phyloP scores from a whole-genome alignment of 2,888 invertebrate species.

The Plagiodera versicolora region DNA sequence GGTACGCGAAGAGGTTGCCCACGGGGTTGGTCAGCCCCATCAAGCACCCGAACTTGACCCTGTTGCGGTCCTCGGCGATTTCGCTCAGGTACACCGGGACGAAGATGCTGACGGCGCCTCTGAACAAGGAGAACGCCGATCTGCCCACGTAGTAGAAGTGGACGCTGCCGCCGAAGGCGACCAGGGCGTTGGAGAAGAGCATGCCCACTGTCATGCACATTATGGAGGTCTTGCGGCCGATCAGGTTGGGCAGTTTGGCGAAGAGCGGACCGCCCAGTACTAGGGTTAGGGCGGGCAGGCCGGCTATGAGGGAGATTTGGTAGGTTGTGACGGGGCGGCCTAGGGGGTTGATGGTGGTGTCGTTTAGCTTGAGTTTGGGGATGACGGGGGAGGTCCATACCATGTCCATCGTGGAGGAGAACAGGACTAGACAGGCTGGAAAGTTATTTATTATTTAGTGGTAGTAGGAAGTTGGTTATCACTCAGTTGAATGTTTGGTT shows the following conservation, averaged over 20 bases:
- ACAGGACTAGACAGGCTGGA: background rate
- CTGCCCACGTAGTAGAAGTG: conserved; percentile 54
- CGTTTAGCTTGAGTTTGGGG: conserved; percentile 23
- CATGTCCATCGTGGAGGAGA: background rate
- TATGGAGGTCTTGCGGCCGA: conserved; percentile 69
- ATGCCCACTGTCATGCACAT: conserved; percentile 65
- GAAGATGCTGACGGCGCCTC: conserved; percentile 44
- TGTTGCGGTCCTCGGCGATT: conserved; percentile 73
- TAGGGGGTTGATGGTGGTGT: conserved; percentile 30
- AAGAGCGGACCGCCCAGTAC: conserved; percentile 26
- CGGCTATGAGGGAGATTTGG: conserved; percentile 32
- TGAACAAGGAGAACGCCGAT: background rate
- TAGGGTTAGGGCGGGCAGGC: conserved; percentile 25
- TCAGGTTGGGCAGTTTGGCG: conserved; percentile 19
- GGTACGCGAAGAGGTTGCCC: conserved; percentile 26
- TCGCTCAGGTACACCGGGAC: conserved; percentile 85
- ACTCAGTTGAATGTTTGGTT: no score
- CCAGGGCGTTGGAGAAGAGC: conserved; percentile 52
- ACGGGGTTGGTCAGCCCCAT: conserved; percentile 15
- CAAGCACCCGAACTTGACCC: conserved; percentile 68
- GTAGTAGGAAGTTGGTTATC: background rate
- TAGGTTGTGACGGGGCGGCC: conserved; percentile 18
- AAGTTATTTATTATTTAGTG: no score
- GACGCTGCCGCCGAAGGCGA: conserved; percentile 27
- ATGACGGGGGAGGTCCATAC: conserved; percentile 36